Evolutionary conservation across 2,113 vertebrate species (phyloP), one percentile per base, ranked within the genome.

Genomic region (Percopsis transmontana): DNA sequence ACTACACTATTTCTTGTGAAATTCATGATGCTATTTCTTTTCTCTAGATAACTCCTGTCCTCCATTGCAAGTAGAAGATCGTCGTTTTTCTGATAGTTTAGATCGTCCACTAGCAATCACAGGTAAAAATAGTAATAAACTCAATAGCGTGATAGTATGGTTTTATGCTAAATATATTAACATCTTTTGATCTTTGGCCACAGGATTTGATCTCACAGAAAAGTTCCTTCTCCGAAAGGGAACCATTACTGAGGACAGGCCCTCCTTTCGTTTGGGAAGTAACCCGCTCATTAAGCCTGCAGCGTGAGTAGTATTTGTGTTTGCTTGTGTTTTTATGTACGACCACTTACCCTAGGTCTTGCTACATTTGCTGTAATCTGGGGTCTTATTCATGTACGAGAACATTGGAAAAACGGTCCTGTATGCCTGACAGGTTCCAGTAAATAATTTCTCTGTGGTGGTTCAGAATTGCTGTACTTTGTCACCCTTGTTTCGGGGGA

Each of bases 191-290:
- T 74, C 58, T 66, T 53, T 79, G 79, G 91, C 83, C 16, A 18
- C 87, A 99, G 97, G 97, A 62, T 96, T 96, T 87, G 95, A 99
- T 88, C 91, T 99, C 74, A 92, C 94, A 59, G 94, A 96, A 79
- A 94, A 88, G 45, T 99, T 99, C 91, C 93, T 95, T 74, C 88
- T 95, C 64, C 91, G 93, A 67, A 95, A 88, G 69, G 90, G 92
- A 27, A 91, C 93, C 16, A 89, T 92, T 69, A 89, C 91, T 76
- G 91, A 94, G 50, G 92, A 94, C 82, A 91, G 93, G 84, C 72
- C 85, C 7, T 94, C 95, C 27, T 97, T 95, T 89, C 95, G 93
- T 70, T 86, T 99, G 76, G 97, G 97, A 79, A 95, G 88, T 5
- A 88, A 90, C 21, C 94, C 94, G 58, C 94, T 98, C 47, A 83